Evolutionary conservation across 2,113 vertebrate genomes (phyloP).

Genomic region (Platichthys flesus): DNA sequence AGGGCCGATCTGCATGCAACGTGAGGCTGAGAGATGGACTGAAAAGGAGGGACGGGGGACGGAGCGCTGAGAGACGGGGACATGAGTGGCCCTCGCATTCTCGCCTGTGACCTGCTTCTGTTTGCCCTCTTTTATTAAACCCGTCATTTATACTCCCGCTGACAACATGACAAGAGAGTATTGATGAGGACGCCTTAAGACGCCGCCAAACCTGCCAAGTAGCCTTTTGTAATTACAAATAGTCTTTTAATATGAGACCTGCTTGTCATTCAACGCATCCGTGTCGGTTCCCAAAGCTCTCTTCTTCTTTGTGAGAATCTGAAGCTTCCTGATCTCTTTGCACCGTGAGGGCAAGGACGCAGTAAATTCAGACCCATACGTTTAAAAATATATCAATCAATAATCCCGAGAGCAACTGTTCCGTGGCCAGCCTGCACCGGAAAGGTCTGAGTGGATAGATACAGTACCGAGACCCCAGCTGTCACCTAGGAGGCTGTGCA

Average conservation of each 20-base stretch:
- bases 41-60: slow-evolving; percentile 53
- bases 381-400: slow-evolving; percentile 27
- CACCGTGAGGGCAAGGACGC: neutral
- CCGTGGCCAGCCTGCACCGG: neutral
- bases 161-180: slow-evolving; percentile 52
- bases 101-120: slow-evolving; percentile 71
- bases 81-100: slow-evolving; percentile 58
- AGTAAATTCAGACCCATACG: neutral
- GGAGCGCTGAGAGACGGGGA: slow-evolving; percentile 40
- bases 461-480: neutral
- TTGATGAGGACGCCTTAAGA: slow-evolving; percentile 54
- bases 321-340: no score
- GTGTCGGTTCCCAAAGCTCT: neutral
- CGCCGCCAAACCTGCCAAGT: slow-evolving; percentile 25
- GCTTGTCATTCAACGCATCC: slow-evolving; percentile 17
- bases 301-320: neutral
- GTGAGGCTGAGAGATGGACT: slow-evolving; percentile 50
- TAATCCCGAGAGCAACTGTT: neutral
- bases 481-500: slow-evolving; percentile 44
- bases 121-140: slow-evolving; percentile 73
- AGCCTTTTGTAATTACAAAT: slow-evolving; percentile 42
- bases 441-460: slow-evolving; percentile 10
- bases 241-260: slow-evolving; percentile 36
- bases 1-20: slow-evolving; percentile 56
- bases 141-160: slow-evolving; percentile 50